Evolutionary conservation across 2,113 vertebrate genomes (phyloP), one percentile per base, ranked within the genome.

Genomic region (Paradoxurus hermaphroditus): DNA sequence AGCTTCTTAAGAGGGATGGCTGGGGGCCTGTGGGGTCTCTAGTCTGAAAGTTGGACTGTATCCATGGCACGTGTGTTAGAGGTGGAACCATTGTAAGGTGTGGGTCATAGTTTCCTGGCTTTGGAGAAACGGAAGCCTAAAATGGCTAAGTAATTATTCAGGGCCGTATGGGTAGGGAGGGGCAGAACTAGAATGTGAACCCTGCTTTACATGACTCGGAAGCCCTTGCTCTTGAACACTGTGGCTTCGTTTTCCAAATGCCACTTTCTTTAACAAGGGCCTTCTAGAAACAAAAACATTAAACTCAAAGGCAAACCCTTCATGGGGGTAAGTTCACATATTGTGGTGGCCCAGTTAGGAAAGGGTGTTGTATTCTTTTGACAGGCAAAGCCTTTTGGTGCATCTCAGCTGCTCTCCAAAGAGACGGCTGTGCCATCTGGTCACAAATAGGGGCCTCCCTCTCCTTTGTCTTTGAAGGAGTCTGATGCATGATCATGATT

Each of bases 261-360:
- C 5, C 41, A 79, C 34, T 87, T 90, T 81, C 36, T 88, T 96
- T 85, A 79, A 46, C 46, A 67, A 49, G 34, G 31, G 5, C 34
- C 63, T 46, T 96, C 83, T 81, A 62, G 70, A 72, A 93, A 25
- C 34, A 81, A 96, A 93, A 29, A 7, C 29, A 53, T 31, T 67
- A 67, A 77, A 89, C 34, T 72, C 46, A 46, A 91, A 91, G 31
- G 13, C n/a, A 91, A 41, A 59, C 18, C 34, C 85, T 84, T 73
- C 6, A 0, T 41, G 41, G 4, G n/a, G 14, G 51, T 46, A 75
- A 67, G 39, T 59, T 65, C 6, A 0, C 4, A 2, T n/a, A 15
- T 14, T 56, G 10, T 44, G 18, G 84, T 0, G 1, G 25, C 56
- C 34, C 46, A 72, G 3, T 4, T 82, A 39, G 44, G 44, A n/a